Evolutionary conservation across 2,888 invertebrate species (phyloP), one percentile per base, ranked within the genome.

Genomic region (Pimpla rufipes): DNA sequence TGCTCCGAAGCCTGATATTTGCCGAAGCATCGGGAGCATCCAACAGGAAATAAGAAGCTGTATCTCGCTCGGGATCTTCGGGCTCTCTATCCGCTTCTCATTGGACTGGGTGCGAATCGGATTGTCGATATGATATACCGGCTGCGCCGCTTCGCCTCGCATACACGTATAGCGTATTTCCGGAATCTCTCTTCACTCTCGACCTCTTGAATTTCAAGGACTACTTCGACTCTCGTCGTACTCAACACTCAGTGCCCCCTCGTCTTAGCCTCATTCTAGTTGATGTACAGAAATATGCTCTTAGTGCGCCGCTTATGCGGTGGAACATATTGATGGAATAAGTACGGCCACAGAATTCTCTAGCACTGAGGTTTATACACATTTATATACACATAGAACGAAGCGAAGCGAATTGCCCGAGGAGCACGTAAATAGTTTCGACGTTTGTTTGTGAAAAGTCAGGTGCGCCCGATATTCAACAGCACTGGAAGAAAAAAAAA

Each of bases 41-140:
- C 40, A 77, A 57, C 68, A 50, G 77, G 73, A 83, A 83, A 80
- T 83, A 78, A 77, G 73, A 80, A 83, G 70, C 80, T 77, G 77
- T 80, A 83, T 83, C 83, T 77, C 45, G 68, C 57, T 52, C 70
- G 55, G 62, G 62, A 80, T 83, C 80, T 62, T n/a, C n/a, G 37
- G 66, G 29, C 10, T 67, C 66, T 35, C n/a, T 5, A 79, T 76
- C 79, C 75, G 64, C 75, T 83, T 79, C 52, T 75, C 62, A 77
- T 77, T 68, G 80, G 37, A 70, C 50, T 29, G 50, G 40, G 57
- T 68, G 73, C 68, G 74, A 83, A 80, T 80, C n/a, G 73, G 74
- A 83, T 78, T 74, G 71, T 57, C 83, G 50, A 73, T 55, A 68
- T 62, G 47, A 40, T 40, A 37, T 40, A 64, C 64, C 6, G 35